These are phyloP conservation scores for Oscheius sp. DNA, from an alignment of 2,888 invertebrate genomes.

Conservation along the genomic window DNA sequence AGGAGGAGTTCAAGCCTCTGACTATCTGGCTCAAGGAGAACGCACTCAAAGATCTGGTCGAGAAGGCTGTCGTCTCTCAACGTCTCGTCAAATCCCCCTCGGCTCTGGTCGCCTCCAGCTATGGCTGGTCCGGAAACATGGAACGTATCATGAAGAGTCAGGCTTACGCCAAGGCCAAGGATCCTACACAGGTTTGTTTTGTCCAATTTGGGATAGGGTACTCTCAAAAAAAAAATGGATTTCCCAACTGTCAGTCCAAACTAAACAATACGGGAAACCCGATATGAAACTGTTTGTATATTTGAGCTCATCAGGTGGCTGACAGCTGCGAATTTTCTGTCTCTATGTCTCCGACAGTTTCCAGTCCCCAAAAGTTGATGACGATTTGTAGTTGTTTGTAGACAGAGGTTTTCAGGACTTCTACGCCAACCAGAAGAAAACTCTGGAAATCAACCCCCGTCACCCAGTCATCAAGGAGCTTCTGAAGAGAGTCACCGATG, in stretches of 20 bases:
- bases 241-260: no score
- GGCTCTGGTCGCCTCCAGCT: slow-evolving; percentile 93
- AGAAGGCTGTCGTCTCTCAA: slow-evolving; percentile 87
- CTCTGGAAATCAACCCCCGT: slow-evolving; percentile 94
- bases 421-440: slow-evolving; percentile 91
- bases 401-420: slow-evolving; percentile 51
- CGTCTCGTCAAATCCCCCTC: slow-evolving; percentile 91
- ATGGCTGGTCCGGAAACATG: slow-evolving; percentile 99
- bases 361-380: background rate
- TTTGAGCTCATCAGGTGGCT: no score
- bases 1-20: slow-evolving; percentile 87
- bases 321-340: background rate
- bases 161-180: slow-evolving; percentile 94
- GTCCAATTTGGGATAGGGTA: slow-evolving; percentile 23
- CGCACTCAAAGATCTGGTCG: slow-evolving; percentile 77
- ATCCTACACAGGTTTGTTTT: slow-evolving; percentile 81
- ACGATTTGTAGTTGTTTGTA: no score
- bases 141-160: slow-evolving; percentile 89
- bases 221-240: no score
- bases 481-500: slow-evolving; percentile 83
- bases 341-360: background rate
- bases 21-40: slow-evolving; percentile 88
- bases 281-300: no score
- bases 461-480: slow-evolving; percentile 95
- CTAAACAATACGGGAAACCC: no score